Evolutionary conservation across 1,140 invertebrate species (phyloP).

Genomic region (Spodoptera litura): DNA sequence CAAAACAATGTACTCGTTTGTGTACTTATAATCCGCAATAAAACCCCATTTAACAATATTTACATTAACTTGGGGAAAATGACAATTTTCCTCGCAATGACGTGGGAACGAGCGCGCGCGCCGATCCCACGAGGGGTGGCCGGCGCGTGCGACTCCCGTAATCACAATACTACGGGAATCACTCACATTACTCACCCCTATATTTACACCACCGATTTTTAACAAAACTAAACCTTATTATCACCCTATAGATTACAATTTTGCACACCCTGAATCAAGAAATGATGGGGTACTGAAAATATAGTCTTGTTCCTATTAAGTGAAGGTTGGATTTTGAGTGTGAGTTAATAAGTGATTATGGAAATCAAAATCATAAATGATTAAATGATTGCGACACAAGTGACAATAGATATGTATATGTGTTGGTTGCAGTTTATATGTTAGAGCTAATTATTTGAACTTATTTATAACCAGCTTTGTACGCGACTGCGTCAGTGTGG

Average conservation of each 20-base stretch:
- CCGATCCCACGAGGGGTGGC: conserved; percentile 60
- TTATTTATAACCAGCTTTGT: background rate
- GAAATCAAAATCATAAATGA: conserved; percentile 33
- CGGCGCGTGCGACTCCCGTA: conserved; percentile 57
- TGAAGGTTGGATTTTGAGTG: background rate
- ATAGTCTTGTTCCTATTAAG: background rate
- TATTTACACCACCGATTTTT: background rate
- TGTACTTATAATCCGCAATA: background rate
- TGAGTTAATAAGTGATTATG: background rate
- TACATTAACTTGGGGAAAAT: conserved; percentile 18
- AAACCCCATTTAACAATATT: conserved; percentile 28
- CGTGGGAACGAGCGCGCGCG: conserved; percentile 61
- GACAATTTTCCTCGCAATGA: conserved; percentile 29
- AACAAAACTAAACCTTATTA: background rate
- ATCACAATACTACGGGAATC: conserved; percentile 49
- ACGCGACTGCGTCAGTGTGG: too few species aligned
- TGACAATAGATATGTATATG: conserved; percentile 27
- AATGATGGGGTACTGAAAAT: background rate
- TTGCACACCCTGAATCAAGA: background rate
- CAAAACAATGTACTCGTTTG: conserved; percentile 5
- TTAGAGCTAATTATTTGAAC: background rate
- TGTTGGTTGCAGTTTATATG: conserved; percentile 8
- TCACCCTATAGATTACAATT: background rate
- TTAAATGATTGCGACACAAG: conserved; percentile 16
- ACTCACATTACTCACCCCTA: conserved; percentile 46